Percentiles rank a stretch among this genome's conserved stretches.
phyloP scores from a whole-genome alignment of 2,797 vertebrate genomes.

The Epinephelus coioides region DNA sequence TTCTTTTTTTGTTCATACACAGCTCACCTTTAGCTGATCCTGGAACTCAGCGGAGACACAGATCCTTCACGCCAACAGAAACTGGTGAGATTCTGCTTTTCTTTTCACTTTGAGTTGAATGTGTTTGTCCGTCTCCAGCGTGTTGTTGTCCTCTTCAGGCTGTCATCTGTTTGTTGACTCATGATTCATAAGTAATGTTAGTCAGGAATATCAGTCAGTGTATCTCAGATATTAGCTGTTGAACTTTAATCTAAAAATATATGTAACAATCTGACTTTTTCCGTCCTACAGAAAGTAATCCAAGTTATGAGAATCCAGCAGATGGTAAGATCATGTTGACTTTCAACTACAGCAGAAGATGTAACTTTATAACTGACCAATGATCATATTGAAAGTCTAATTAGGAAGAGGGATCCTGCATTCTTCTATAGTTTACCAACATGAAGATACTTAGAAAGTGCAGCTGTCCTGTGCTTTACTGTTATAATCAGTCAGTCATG shows the following conservation, averaged over 20 bases:
- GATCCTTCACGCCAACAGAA: conserved; percentile 51
- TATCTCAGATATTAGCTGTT: background rate
- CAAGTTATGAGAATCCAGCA: conserved; percentile 70
- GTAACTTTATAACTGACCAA: too few species aligned
- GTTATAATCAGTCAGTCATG: too few species aligned
- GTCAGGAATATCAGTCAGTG: background rate
- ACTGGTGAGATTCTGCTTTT: conserved; percentile 55
- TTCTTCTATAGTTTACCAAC: too few species aligned
- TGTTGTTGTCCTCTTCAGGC: background rate
- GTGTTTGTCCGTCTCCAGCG: background rate
- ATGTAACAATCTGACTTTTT: background rate
- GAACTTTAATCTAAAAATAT: background rate
- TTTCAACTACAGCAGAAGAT: background rate
- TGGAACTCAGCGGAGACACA: background rate
- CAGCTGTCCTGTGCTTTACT: too few species aligned
- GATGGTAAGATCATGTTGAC: conserved; percentile 44
- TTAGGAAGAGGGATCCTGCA: too few species aligned
- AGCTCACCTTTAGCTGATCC: conserved; percentile 6
- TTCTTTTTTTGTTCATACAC: background rate
- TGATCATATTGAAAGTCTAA: too few species aligned
- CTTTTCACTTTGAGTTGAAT: too few species aligned
- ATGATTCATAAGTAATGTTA: background rate
- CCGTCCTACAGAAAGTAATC: conserved; percentile 66
- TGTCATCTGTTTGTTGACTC: too few species aligned
- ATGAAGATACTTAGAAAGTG: too few species aligned